Percentiles rank a stretch among this genome's conserved stretches.
Conservation (phyloP, 1,140 invertebrate species). For the Drosophila obscura region DNA sequence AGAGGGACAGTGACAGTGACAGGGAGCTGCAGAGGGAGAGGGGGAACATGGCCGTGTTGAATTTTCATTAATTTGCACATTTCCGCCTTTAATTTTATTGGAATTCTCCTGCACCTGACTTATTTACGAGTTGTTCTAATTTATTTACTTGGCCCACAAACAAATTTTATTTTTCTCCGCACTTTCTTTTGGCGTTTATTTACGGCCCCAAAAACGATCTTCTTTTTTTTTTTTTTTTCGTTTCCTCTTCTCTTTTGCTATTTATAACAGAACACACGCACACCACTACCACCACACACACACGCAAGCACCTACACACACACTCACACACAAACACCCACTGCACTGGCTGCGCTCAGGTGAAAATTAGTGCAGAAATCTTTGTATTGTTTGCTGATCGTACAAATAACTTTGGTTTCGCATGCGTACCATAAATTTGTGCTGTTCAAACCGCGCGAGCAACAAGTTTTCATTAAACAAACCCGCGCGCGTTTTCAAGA, state of each 20-base stretch:
- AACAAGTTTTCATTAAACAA: not conserved
- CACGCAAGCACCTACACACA: constrained; percentile 7
- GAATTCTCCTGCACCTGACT: constrained; percentile 41
- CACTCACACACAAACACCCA: constrained; percentile 24
- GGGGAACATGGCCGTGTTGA: constrained; percentile 13
- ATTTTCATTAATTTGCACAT: constrained; percentile 58
- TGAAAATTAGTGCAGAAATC: constrained; percentile 74
- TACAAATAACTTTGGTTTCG: constrained; percentile 7
- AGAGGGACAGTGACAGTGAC: not conserved
- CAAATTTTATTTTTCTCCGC: constrained; percentile 65
- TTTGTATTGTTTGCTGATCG: constrained; percentile 21
- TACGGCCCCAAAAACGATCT: constrained; percentile 67
- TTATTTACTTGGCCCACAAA: constrained; percentile 73
- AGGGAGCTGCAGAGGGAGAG: not conserved
- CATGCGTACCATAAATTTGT: constrained; percentile 1
- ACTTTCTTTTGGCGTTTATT: constrained; percentile 72
- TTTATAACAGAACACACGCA: constrained; percentile 72
- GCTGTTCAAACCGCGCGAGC: not conserved
- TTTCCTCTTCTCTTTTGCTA: constrained; percentile 51
- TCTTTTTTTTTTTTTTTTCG: constrained; percentile 44
- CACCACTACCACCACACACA: constrained; percentile 36
- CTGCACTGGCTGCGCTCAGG: constrained; percentile 46
- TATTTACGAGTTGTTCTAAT: constrained; percentile 66
- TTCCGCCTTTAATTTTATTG: constrained; percentile 32
- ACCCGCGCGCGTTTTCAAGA: too few relatives aligned